Base-by-base conservation (phyloP, 2,888 invertebrate genomes). In the Polyommatus icarus region DNA sequence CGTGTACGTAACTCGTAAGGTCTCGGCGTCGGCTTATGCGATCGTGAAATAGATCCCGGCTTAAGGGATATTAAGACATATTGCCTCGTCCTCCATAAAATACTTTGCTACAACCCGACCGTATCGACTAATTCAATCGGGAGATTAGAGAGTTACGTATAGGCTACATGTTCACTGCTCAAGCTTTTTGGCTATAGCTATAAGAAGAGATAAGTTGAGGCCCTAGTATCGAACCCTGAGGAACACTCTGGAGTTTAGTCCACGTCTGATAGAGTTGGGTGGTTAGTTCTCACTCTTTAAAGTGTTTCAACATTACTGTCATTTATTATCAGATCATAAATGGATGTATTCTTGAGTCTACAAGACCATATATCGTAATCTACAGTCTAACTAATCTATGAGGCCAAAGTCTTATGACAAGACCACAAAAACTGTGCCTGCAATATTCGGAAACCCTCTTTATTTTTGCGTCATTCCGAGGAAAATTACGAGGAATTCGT, bases 51-150 rank as follows among this genome's bases (percentile, higher is more conserved):
- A 20, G 24, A 73, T 73, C 73, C 50, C 1, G 24, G 73, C 73
- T 73, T 73, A 76, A 15, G 54, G 32, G 57, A 36, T 76, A 76
- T 46, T 50, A 78, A 76, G 59, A 50, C 73, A 50, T 73, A 73
- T 73, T 73, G 73, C 73, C 24, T 40, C 73, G 73, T n/a, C 46
- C 73, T 15, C 24, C 24, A 61, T 24, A 61, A 61, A 61, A 61
- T 61, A 61, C 61, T 61, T 24, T 24, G 61, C 61, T 24, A 59
- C 20, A 59, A 20, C 20, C 24, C 20, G 61, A 61, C 61, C 10
- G 61, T 61, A 61, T 24, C 24, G 20, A 61, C 61, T 24, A 61
- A 61, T 59, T 59, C 54, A 59, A 59, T 59, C 59, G 6, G 20
- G 18, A 54, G 54, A 54, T 54, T 54, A 18, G 54, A 54, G 18